These are phyloP conservation scores for Ochotona curzoniae DNA, from an alignment of 2,113 vertebrate genomes.

Conservation along the genomic window DNA sequence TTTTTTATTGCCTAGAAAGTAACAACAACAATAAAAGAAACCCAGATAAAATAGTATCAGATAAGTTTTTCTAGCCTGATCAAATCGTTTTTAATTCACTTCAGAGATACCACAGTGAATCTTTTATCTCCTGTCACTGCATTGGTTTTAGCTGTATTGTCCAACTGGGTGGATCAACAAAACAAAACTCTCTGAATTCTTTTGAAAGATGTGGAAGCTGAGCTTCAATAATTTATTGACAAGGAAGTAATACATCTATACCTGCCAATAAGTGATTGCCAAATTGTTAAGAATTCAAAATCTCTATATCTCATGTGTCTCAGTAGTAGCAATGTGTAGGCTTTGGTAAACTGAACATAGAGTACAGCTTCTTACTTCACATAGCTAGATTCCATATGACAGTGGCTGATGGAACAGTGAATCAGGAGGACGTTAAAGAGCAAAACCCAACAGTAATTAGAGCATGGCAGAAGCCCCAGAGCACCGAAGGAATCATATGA, in stretches of 20 bases:
- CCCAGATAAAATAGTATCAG: constrained; percentile 11
- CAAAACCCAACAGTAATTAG: neutral
- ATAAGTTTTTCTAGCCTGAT: neutral
- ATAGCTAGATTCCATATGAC: neutral
- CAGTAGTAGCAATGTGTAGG: neutral
- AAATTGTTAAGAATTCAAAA: neutral
- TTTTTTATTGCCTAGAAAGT: constrained; percentile 17
- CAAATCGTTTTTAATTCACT: neutral
- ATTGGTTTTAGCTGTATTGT: constrained; percentile 43
- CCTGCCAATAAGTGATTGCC: neutral
- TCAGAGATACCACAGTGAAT: neutral
- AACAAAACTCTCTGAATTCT: neutral
- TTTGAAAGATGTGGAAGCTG: neutral
- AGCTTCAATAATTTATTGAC: neutral
- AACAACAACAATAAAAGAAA: neutral
- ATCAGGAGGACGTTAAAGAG: neutral
- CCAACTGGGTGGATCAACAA: constrained; percentile 1
- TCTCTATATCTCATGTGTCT: neutral
- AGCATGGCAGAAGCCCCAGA: neutral
- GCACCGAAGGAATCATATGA: neutral
- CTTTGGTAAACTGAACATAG: neutral
- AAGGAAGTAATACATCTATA: neutral
- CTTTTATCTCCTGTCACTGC: constrained; percentile 42
- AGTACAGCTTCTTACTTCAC: neutral
- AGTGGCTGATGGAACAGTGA: neutral